These are phyloP conservation scores for Amyelois transitella DNA, from an alignment of 1,140 invertebrate species.

Conservation along the genomic window DNA sequence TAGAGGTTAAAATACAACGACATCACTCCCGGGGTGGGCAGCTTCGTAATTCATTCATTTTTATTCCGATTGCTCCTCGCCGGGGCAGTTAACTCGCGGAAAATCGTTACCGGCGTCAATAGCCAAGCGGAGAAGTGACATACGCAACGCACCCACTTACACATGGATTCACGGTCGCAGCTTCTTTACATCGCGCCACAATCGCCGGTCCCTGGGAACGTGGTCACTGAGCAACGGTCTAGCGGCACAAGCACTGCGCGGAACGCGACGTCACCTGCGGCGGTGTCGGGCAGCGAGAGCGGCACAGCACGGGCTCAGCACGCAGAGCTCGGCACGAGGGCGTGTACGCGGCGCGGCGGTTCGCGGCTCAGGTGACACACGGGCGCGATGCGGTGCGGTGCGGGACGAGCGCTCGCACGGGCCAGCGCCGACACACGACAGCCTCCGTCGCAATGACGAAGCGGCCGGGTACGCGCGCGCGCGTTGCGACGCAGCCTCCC, in stretches of 20 bases:
- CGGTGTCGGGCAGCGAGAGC: constrained; percentile 9
- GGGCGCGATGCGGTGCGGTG: constrained; percentile 30
- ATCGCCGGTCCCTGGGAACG: constrained; percentile 50
- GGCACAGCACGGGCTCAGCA: constrained; percentile 4
- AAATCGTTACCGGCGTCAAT: constrained; percentile 49
- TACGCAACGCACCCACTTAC: constrained; percentile 64
- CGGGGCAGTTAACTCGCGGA: constrained; percentile 31
- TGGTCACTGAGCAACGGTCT: constrained; percentile 43
- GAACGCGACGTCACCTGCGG: constrained; percentile 12
- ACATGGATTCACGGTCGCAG: constrained; percentile 67
- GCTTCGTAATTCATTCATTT: constrained; percentile 50
- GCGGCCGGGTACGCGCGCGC: constrained; percentile 69
- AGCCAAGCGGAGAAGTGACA: constrained; percentile 39
- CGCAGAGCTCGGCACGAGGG: constrained; percentile 27
- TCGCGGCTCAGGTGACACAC: constrained; percentile 42
- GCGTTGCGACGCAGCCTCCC: constrained; percentile 60
- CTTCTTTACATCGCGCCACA: constrained; percentile 69
- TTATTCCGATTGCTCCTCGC: constrained; percentile 39
- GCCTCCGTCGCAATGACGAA: constrained; percentile 71
- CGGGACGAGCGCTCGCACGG: constrained; percentile 53
- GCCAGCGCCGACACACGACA: constrained; percentile 65
- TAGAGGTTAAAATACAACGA: constrained; percentile 55
- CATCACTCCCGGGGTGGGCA: constrained; percentile 19
- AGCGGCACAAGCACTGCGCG: constrained; percentile 43
- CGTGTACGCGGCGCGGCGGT: constrained; percentile 36